Conservation (phyloP, 2,797 vertebrate species). For the Pseudotriccus pelzelni region DNA sequence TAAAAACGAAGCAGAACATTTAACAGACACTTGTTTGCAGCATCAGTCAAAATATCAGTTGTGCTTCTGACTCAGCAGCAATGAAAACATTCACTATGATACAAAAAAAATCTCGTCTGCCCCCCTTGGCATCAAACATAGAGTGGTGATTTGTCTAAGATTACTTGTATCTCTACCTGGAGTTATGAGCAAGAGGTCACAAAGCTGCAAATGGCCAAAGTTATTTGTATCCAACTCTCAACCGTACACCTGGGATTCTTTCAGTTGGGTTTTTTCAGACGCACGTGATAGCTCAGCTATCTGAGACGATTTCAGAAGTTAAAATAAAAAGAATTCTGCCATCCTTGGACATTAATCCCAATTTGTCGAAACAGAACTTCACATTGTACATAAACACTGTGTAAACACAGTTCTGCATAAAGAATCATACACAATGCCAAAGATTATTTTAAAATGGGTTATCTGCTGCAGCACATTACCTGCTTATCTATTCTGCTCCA, state of each 20-base stretch:
- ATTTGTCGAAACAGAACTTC: neutral
- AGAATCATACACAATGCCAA: neutral
- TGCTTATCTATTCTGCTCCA: neutral
- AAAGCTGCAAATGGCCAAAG: neutral
- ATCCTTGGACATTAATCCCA: neutral
- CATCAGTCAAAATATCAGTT: neutral
- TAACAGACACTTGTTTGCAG: neutral
- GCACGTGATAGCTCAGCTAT: accelerated
- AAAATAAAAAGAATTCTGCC: neutral
- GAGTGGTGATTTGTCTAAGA: neutral
- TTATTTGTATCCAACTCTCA: neutral
- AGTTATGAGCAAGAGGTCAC: neutral
- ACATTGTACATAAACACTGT: neutral
- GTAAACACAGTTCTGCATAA: neutral
- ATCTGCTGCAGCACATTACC: neutral
- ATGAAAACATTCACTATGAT: neutral
- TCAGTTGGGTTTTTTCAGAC: neutral
- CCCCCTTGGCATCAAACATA: neutral
- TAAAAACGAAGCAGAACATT: neutral
- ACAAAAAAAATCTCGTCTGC: neutral
- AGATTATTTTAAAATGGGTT: neutral
- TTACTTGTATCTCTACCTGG: neutral
- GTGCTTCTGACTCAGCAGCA: neutral
- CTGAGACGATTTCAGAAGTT: neutral
- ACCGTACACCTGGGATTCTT: neutral